Evolutionary conservation across 1,140 invertebrate genomes (phyloP).

Genomic region (Metopolophium dirhodum): DNA sequence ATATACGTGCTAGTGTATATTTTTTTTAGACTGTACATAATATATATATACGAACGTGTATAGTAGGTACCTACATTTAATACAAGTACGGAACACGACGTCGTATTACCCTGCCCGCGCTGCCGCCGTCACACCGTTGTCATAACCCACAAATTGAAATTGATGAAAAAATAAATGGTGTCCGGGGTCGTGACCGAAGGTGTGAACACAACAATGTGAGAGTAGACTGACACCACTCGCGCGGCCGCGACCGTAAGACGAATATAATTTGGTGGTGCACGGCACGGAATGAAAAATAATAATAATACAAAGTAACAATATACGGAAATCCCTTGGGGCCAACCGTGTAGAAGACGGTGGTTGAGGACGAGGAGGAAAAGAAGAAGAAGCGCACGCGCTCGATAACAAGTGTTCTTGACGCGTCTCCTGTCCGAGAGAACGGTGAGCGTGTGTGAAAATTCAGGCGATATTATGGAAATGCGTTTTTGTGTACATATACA

Average conservation of each 20-base stretch:
- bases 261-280: slow-evolving; percentile 32
- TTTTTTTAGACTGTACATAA: no score
- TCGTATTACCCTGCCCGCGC: background rate
- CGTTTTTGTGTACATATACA: background rate
- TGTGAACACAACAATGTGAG: slow-evolving; percentile 30
- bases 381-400: background rate
- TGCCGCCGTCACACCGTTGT: background rate
- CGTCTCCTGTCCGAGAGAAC: background rate
- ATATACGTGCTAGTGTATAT: background rate
- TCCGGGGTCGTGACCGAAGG: slow-evolving; percentile 46
- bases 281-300: background rate
- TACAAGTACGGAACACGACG: background rate
- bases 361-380: background rate
- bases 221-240: background rate
- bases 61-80: background rate
- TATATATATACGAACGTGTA: background rate
- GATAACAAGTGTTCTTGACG: slow-evolving; percentile 37
- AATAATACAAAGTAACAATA: background rate
- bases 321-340: background rate
- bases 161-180: slow-evolving; percentile 47
- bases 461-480: background rate
- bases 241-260: background rate
- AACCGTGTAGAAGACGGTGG: slow-evolving; percentile 3
- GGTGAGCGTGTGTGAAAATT: slow-evolving; percentile 24
- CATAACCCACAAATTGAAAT: slow-evolving; percentile 40